Evolutionary conservation across 2,888 invertebrate genomes (phyloP), one percentile per base, ranked within the genome.

Genomic region (Apodemia duryi): DNA sequence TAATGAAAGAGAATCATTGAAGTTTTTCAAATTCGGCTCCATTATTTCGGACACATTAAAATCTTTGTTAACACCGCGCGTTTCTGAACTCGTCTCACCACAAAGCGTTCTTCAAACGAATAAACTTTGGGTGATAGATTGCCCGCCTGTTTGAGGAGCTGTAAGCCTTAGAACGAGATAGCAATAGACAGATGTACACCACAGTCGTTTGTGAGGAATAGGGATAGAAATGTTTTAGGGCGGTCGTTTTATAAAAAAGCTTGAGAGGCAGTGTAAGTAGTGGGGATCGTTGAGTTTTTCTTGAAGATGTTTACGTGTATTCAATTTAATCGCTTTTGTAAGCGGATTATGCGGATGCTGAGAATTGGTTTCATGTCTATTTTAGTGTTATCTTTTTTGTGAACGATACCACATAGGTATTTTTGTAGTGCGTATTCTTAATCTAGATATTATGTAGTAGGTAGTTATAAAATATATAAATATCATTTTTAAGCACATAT

Each of bases 251-350:
- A 86, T 86, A 84, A 88, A 88, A 88, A 91, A 86, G 86, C 84
- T 82, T 73, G 71, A 75, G 83, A 85, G 90, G 90, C 88, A 88
- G 85, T 81, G 81, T 88, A 89, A 89, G 90, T 88, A 85, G 91
- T 87, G 91, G 91, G 90, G 90, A 90, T 90, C 87, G 85, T 84
- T 85, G 85, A 87, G 88, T 89, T 91, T 90, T 91, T 90, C 91
- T 90, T 90, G 81, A 91, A 91, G 91, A 90, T 89, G 89, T 91
- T 91, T 90, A 90, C 86, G 86, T 88, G 87, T 81, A 87, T 84
- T 84, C 85, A 85, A 90, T 89, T 89, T 88, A 87, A 90, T 88
- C 90, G 86, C 80, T 82, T 79, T 73, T 80, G 76, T 82, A 79
- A 78, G 80, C 76, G 76, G 73, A 78, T 78, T 77, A 77, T 84